Evolutionary conservation across 2,113 vertebrate species (phyloP), one percentile per base, ranked within the genome.

Genomic region (Microcebus murinus): DNA sequence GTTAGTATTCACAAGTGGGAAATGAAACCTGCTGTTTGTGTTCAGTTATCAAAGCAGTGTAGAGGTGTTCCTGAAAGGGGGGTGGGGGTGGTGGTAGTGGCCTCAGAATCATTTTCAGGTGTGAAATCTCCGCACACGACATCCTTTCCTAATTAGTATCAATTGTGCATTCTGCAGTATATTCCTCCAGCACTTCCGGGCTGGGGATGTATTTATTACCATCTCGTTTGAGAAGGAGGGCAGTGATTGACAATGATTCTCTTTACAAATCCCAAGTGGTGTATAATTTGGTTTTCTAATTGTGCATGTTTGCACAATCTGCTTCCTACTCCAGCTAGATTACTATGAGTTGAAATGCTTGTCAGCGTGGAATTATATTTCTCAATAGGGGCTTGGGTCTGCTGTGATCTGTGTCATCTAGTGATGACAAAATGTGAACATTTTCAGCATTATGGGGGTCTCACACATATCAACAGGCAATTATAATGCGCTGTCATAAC

Each of bases 281-380:
- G 8, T n/a, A 36, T 92, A 88, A 91, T 94, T 96, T 92, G 79
- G 59, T 71, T 95, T 96, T 87, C 87, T 95, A 96, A 94, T 81
- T 87, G 81, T 76, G 84, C 6, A 10, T 76, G 50, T 97, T 94
- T 92, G 70, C 17, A 82, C 59, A 87, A 39, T 81, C 76, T 85
- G 94, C 84, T 83, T 93, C 63, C 27, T 83, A 59, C 21, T 52
- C 74, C 68, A 82, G 55, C 31, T 93, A 55, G 48, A 74, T 70
- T 42, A 61, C 42, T 42, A 17, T 2, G 86, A 84, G 34, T 42
- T 45, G 52, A 91, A 81, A 92, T 36, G 57, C 71, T 84, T 14
- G 3, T 82, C 55, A 57, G 31, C 36, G 18, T 27, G 31, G 42
- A 84, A 84, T 59, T 36, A 36, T 1, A n/a, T 29, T 79, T 67